These are phyloP conservation scores for Seira ritae DNA, from an alignment of 2,888 invertebrate species.

Conservation along the genomic window DNA sequence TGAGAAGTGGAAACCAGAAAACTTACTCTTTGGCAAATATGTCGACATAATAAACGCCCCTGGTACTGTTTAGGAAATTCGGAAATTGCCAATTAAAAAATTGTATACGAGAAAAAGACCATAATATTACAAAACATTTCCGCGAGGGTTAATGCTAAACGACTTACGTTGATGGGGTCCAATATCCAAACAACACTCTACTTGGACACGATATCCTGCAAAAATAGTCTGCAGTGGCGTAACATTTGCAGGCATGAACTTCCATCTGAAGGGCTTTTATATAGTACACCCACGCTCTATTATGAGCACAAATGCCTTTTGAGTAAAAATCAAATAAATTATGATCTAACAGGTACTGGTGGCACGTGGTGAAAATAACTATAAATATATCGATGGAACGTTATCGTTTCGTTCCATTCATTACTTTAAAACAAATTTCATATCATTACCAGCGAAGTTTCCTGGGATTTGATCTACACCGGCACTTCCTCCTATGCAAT, in stretches of 20 bases:
- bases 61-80: constrained; percentile 35
- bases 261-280: constrained; percentile 48
- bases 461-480: constrained; percentile 22
- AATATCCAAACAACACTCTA: constrained; percentile 56
- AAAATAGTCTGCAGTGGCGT: constrained; percentile 44
- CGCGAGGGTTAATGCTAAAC: not conserved
- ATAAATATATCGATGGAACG: too few relatives aligned
- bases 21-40: constrained; percentile 46
- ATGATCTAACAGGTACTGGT: not conserved
- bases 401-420: too few relatives aligned
- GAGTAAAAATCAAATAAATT: not conserved
- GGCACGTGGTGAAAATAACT: not conserved
- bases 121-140: not conserved
- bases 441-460: constrained; percentile 64
- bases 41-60: constrained; percentile 66
- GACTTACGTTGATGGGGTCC: constrained; percentile 60
- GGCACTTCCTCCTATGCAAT: constrained; percentile 41
- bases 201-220: constrained; percentile 57
- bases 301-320: constrained; percentile 65
- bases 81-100: too few relatives aligned
- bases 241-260: constrained; percentile 57
- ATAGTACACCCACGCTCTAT: constrained; percentile 64
- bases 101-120: too few relatives aligned
- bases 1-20: not conserved
- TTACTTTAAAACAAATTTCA: too few relatives aligned